phyloP scores from a whole-genome alignment of 2,888 invertebrate species.

The Xylota segnis region DNA sequence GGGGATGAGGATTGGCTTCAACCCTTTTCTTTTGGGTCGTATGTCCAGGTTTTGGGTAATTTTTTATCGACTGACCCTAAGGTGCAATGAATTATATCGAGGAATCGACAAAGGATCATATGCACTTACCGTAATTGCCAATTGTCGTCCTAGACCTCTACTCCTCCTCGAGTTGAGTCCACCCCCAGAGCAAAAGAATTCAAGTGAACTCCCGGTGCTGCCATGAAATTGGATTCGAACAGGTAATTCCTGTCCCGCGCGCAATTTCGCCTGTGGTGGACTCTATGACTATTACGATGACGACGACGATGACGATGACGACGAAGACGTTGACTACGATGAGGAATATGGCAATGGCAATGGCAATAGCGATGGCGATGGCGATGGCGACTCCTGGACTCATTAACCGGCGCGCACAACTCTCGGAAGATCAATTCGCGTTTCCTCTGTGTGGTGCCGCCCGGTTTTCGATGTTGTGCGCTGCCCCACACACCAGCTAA shows the following conservation, averaged over 20 bases:
- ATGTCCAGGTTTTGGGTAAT: constrained; percentile 29
- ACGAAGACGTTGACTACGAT: constrained; percentile 6
- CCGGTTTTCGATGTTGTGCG: constrained; percentile 52
- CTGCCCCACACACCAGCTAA: constrained; percentile 35
- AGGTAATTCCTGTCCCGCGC: constrained; percentile 51
- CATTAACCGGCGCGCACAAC: constrained; percentile 55
- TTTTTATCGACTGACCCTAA: constrained; percentile 69
- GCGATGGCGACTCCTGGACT: constrained; percentile 66
- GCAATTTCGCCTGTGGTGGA: constrained; percentile 7
- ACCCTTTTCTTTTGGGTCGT: constrained; percentile 54
- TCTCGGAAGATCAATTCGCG: constrained; percentile 54
- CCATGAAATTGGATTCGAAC: constrained; percentile 73
- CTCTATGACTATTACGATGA: constrained; percentile 41
- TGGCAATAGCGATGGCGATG: constrained; percentile 16
- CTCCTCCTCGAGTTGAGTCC: constrained; percentile 28
- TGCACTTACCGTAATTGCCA: constrained; percentile 76
- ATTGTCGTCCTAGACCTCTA: constrained; percentile 66
- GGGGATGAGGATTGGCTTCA: constrained; percentile 27
- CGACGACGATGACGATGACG: not conserved
- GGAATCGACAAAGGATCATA: constrained; percentile 70
- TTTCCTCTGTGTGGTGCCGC: constrained; percentile 41
- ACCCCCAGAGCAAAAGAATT: constrained; percentile 29
- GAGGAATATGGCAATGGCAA: not conserved
- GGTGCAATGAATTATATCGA: constrained; percentile 72
- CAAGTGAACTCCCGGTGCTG: constrained; percentile 41